These are phyloP conservation scores for Apeltes quadracus DNA, from an alignment of 2,113 vertebrate species.

Conservation along the genomic window DNA sequence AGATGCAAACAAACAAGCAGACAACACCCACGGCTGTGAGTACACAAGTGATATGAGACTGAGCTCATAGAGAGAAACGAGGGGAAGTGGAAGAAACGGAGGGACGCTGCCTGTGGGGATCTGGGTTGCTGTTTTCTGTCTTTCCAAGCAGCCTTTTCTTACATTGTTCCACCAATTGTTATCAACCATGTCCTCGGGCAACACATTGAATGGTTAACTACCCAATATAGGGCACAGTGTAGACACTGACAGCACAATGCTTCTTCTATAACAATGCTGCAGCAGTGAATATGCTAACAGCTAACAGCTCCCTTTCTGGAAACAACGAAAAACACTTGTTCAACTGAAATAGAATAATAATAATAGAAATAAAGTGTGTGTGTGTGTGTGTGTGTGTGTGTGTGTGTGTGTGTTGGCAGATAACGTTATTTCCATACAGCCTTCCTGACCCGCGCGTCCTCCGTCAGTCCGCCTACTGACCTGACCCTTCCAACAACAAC, in stretches of 20 bases:
- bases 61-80: slow-evolving; percentile 1
- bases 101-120: slow-evolving; percentile 25
- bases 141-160: slow-evolving; percentile 31
- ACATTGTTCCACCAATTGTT: slow-evolving; percentile 51
- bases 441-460: slow-evolving; percentile 38
- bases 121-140: slow-evolving; percentile 34
- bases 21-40: slow-evolving; percentile 44
- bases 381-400: slow-evolving; percentile 24
- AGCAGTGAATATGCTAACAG: slow-evolving; percentile 54
- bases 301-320: slow-evolving; percentile 47
- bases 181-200: slow-evolving; percentile 49
- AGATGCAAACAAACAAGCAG: slow-evolving; percentile 37
- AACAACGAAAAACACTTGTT: slow-evolving; percentile 36
- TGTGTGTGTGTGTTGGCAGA: slow-evolving; percentile 34
- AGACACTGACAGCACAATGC: slow-evolving; percentile 41
- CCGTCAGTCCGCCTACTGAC: slow-evolving; percentile 45
- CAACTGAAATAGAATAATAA: slow-evolving; percentile 49
- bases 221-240: slow-evolving; percentile 22
- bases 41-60: slow-evolving; percentile 46
- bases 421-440: slow-evolving; percentile 41
- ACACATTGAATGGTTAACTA: slow-evolving; percentile 49
- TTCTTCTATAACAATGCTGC: slow-evolving; percentile 45
- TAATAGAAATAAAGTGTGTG: too few species aligned
- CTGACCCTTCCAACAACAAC: slow-evolving; percentile 45
- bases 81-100: background rate